phyloP scores from a whole-genome alignment of 2,888 invertebrate genomes.

The Agonopterix subpropinquella region DNA sequence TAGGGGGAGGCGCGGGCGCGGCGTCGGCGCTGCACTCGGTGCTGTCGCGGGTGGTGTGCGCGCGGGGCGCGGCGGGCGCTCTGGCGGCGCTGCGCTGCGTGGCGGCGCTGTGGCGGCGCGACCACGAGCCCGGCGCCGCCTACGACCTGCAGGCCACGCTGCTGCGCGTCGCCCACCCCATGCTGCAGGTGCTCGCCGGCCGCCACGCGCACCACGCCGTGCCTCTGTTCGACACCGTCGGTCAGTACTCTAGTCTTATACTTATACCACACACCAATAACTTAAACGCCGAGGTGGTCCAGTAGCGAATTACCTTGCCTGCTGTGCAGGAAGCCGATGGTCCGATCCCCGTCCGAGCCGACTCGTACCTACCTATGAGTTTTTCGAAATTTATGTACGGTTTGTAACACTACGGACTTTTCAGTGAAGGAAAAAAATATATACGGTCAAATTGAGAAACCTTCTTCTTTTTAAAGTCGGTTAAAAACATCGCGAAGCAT shows the following conservation, averaged over 20 bases:
- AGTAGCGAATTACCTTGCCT: too few relatives aligned
- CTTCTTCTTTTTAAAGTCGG: too few relatives aligned
- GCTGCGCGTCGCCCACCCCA: slow-evolving; percentile 75
- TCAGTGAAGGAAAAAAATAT: too few relatives aligned
- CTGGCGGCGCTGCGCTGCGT: slow-evolving; percentile 40
- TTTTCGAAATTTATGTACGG: too few relatives aligned
- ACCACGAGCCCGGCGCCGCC: slow-evolving; percentile 70
- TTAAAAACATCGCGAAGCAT: too few relatives aligned
- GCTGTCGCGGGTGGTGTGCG: slow-evolving; percentile 51
- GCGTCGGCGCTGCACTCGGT: slow-evolving; percentile 49
- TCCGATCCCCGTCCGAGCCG: too few relatives aligned
- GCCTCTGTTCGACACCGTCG: slow-evolving; percentile 83
- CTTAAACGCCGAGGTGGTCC: too few relatives aligned
- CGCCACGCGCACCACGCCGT: slow-evolving; percentile 77
- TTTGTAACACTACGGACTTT: too few relatives aligned
- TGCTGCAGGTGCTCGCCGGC: slow-evolving; percentile 80
- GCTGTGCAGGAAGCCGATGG: too few relatives aligned
- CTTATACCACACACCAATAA: too few relatives aligned
- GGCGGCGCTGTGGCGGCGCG: slow-evolving; percentile 82
- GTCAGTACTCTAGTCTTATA: slow-evolving; percentile 27
- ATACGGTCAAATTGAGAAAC: too few relatives aligned
- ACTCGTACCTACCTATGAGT: too few relatives aligned
- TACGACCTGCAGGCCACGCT: slow-evolving; percentile 57
- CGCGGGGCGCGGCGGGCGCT: slow-evolving; percentile 45
- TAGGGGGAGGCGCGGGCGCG: slow-evolving; percentile 59